Evolutionary conservation across 2,797 vertebrate species (phyloP).

Genomic region (Dromococcyx pavoninus): DNA sequence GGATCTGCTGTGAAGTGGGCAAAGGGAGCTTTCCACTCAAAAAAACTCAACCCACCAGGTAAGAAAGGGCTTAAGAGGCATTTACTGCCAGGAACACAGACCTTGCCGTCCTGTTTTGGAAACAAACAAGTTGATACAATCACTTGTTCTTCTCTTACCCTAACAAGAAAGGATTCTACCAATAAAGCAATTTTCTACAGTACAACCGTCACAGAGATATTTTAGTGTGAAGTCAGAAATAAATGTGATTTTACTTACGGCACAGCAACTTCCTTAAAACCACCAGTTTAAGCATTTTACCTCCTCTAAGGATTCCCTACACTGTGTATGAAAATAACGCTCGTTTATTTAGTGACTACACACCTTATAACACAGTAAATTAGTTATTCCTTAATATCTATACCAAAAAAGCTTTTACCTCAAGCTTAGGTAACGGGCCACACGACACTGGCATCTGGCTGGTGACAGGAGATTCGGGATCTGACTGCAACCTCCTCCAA

Average conservation of each 20-base stretch:
- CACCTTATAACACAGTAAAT: accelerated
- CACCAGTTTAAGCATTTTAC: background rate
- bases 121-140: background rate
- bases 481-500: background rate
- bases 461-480: background rate
- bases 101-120: background rate
- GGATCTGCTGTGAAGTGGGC: background rate
- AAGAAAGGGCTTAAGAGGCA: too few relatives aligned
- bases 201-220: accelerated
- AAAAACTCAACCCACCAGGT: background rate
- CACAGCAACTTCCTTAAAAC: background rate
- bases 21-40: background rate
- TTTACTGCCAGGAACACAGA: background rate
- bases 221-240: accelerated
- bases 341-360: background rate
- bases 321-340: background rate
- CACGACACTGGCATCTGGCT: accelerated
- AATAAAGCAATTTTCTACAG: accelerated
- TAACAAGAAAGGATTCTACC: too few relatives aligned
- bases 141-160: background rate
- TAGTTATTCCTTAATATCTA: background rate
- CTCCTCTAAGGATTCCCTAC: background rate
- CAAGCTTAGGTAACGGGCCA: background rate
- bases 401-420: accelerated
- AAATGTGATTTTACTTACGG: accelerated